Percentiles rank a stretch among this genome's conserved stretches.
phyloP scores from a whole-genome alignment of 1,140 invertebrate species.

The Frieseomelitta varia region DNA sequence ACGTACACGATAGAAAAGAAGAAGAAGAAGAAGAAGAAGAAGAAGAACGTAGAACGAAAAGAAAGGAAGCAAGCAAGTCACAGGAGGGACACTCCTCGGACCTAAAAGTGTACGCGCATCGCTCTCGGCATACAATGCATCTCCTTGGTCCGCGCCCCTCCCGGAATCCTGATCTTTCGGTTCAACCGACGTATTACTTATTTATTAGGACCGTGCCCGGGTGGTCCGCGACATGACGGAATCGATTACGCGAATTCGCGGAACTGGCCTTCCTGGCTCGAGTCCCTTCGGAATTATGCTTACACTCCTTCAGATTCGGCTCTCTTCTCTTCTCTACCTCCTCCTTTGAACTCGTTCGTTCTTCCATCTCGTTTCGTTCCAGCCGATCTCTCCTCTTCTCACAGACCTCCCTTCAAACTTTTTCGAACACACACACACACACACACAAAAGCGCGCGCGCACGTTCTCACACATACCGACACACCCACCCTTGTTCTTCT shows the following conservation, averaged over 20 bases:
- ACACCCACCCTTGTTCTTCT: conserved; percentile 28
- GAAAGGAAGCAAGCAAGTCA: background rate
- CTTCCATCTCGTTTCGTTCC: conserved; percentile 29
- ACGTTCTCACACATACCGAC: background rate
- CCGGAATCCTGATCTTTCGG: conserved; percentile 65
- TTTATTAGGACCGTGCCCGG: conserved; percentile 81
- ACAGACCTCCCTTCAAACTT: conserved; percentile 35
- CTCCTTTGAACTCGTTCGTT: conserved; percentile 34
- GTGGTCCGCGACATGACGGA: conserved; percentile 82
- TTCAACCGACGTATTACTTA: conserved; percentile 80
- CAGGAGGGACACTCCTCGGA: background rate
- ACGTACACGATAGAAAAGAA: background rate
- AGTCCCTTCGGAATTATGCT: conserved; percentile 68
- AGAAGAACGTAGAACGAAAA: background rate
- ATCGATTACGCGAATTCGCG: conserved; percentile 82
- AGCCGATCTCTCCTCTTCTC: conserved; percentile 47
- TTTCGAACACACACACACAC: conserved; percentile 29
- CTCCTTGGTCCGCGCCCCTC: conserved; percentile 38
- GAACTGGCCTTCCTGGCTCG: conserved; percentile 73
- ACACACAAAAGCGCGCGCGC: background rate
- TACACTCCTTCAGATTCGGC: conserved; percentile 63
- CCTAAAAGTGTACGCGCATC: conserved; percentile 15
- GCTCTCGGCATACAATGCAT: conserved; percentile 50
- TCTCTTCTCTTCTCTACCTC: conserved; percentile 23
- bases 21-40: background rate